Percentiles rank a stretch among this genome's conserved stretches.
These are phyloP conservation scores for Papilio xuthus DNA, from an alignment of 1,140 invertebrate species.

Conservation along the genomic window DNA sequence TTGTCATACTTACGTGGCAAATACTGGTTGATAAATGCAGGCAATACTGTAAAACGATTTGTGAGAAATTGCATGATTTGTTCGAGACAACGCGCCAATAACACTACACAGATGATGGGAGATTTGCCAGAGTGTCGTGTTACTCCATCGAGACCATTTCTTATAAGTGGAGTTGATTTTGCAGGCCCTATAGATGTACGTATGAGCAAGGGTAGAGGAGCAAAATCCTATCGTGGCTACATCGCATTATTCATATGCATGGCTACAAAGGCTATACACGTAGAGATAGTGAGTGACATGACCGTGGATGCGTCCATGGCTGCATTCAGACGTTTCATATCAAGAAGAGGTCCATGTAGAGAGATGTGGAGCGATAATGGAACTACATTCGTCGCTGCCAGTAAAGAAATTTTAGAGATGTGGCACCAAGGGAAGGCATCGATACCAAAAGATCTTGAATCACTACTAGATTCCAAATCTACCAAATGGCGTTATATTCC, in stretches of 20 bases:
- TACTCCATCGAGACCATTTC: slow-evolving; percentile 35
- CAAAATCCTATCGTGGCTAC: slow-evolving; percentile 37
- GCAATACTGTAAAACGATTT: slow-evolving; percentile 35
- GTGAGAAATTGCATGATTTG: slow-evolving; percentile 32
- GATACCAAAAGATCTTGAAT: too few relatives aligned
- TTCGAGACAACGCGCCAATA: slow-evolving; percentile 30
- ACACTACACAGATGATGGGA: slow-evolving; percentile 41
- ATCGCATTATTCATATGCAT: slow-evolving; percentile 44
- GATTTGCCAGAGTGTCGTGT: slow-evolving; percentile 35
- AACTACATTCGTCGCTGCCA: slow-evolving; percentile 37
- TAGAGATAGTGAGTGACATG: slow-evolving; percentile 39
- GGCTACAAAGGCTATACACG: slow-evolving; percentile 40
- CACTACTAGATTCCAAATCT: too few relatives aligned
- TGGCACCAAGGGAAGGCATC: too few relatives aligned
- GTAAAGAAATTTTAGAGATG: slow-evolving; percentile 30
- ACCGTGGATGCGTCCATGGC: slow-evolving; percentile 29
- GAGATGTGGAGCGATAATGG: slow-evolving; percentile 40
- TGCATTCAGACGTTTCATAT: slow-evolving; percentile 34
- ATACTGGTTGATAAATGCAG: not conserved
- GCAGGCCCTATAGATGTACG: too few relatives aligned
- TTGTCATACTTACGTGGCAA: too few relatives aligned
- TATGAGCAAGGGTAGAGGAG: slow-evolving; percentile 39
- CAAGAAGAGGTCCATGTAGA: too few relatives aligned
- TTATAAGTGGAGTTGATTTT: too few relatives aligned
- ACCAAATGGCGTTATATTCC: too few relatives aligned